Evolutionary conservation across 1,140 invertebrate genomes (phyloP), one percentile per base, ranked within the genome.

Genomic region (Tetramorium parvispinum): DNA sequence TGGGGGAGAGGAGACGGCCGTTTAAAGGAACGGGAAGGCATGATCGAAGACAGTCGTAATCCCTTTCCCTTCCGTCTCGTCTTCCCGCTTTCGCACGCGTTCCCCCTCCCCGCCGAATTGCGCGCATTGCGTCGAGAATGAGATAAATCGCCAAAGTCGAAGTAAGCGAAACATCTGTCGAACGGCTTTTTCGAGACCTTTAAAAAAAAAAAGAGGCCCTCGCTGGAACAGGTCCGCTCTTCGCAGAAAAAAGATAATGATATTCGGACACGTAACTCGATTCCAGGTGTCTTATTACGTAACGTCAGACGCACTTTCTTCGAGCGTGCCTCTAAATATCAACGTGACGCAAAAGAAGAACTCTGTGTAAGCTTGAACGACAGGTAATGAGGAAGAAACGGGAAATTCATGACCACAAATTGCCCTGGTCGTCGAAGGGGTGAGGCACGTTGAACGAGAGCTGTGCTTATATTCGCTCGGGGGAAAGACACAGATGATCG

Each of bases 231-330:
- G 57, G 73, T 40, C 32, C 32, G 7, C 21, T 59, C 53, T 8
- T 32, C n/a, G n/a, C 16, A 4, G 6, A 18, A 55, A 66, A 81
- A 66, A 40, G n/a, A 81, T 53, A 51, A 49, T 63, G 16, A 63
- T 51, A 51, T 21, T 27, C 16, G 13, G 11, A 6, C 32, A 53
- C n/a, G 46, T 49, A 51, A n/a, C 2, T 21, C 16, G n/a, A 2
- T 49, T 66, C n/a, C 43, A 32, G 16, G 51, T 46, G 6, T 18
- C 16, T 16, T 70, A n/a, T 65, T n/a, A 16, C 27, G 43, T 51
- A 21, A 53, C 11, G n/a, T 51, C 32, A n/a, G 55, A 81, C 18
- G 27, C 27, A n/a, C 46, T 68, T 66, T 68, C 77, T 53, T 79
- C 27, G n/a, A 78, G 21, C 43, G 71, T 40, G 10, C 11, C n/a